Percentiles rank a stretch among this genome's conserved stretches.
phyloP scores from a whole-genome alignment of 2,888 invertebrate species.

The Tigriopus californicus region DNA sequence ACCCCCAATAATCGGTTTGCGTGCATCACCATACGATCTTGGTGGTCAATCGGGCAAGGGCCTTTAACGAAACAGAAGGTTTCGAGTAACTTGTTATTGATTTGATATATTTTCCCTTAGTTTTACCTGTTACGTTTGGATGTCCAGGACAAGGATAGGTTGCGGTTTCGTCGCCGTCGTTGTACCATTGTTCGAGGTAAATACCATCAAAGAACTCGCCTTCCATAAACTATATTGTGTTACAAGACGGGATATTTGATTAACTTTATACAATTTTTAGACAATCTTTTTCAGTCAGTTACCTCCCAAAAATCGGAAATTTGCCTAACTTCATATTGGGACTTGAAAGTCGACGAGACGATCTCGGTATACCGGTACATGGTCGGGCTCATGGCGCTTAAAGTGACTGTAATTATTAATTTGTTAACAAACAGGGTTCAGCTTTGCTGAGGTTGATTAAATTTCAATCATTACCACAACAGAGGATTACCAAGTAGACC shows the following conservation, averaged over 20 bases:
- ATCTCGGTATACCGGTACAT: conserved; percentile 40
- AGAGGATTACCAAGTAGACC: conserved; percentile 23
- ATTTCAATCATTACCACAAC: conserved; percentile 20
- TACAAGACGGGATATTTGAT: no score
- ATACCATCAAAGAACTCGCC: conserved; percentile 33
- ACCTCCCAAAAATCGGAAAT: conserved; percentile 41
- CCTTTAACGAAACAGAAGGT: no score
- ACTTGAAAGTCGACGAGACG: conserved; percentile 34
- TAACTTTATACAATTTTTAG: conserved; percentile 1
- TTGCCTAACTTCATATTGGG: conserved; percentile 29
- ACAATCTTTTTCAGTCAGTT: conserved; percentile 20
- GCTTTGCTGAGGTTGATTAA: background rate
- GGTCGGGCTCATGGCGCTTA: conserved; percentile 34
- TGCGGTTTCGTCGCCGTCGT: conserved; percentile 19
- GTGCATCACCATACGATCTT: conserved; percentile 29
- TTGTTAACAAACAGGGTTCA: no score
- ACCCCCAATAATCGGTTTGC: conserved; percentile 40
- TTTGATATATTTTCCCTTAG: background rate
- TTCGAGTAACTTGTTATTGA: no score
- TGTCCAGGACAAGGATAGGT: background rate
- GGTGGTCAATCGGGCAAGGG: conserved; percentile 6
- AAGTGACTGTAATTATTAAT: background rate
- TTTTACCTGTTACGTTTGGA: conserved; percentile 20
- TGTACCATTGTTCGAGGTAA: conserved; percentile 37
- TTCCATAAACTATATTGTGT: conserved; percentile 25